Evolutionary conservation across 1,140 invertebrate species (phyloP).

Genomic region (Brachionus koreanus): DNA sequence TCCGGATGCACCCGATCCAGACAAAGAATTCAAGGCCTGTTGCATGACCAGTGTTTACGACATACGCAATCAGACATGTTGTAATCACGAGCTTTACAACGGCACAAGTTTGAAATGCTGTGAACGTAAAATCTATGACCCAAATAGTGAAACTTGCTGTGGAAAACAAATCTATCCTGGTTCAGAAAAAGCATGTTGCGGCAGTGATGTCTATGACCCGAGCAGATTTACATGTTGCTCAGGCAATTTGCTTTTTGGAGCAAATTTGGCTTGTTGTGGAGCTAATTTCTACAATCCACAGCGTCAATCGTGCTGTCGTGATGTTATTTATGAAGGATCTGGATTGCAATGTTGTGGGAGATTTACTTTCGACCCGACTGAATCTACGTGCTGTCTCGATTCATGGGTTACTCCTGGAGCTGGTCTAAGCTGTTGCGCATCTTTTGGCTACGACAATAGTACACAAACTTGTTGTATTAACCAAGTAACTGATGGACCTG

Average conservation of each 20-base stretch:
- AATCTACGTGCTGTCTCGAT: background rate
- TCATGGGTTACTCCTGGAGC: background rate
- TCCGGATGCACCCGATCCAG: background rate
- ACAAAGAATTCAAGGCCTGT: background rate
- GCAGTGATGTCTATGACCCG: background rate
- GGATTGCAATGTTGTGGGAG: background rate
- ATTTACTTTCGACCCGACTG: background rate
- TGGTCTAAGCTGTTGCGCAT: background rate
- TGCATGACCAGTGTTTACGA: background rate
- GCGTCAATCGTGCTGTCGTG: background rate
- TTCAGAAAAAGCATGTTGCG: background rate
- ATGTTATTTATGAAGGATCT: background rate
- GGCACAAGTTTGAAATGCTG: background rate
- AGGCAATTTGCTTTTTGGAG: background rate
- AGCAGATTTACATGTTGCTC: background rate
- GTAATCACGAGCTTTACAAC: background rate
- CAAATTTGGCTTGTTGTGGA: background rate
- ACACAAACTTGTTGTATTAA: background rate
- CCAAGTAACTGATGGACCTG: background rate
- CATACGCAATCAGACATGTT: background rate
- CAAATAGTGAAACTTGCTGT: background rate
- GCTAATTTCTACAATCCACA: background rate
- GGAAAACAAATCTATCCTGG: background rate
- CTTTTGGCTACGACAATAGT: background rate
- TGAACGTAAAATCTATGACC: background rate